Base-by-base conservation (phyloP, 2,888 invertebrate genomes). In the Pherbina coryleti region DNA sequence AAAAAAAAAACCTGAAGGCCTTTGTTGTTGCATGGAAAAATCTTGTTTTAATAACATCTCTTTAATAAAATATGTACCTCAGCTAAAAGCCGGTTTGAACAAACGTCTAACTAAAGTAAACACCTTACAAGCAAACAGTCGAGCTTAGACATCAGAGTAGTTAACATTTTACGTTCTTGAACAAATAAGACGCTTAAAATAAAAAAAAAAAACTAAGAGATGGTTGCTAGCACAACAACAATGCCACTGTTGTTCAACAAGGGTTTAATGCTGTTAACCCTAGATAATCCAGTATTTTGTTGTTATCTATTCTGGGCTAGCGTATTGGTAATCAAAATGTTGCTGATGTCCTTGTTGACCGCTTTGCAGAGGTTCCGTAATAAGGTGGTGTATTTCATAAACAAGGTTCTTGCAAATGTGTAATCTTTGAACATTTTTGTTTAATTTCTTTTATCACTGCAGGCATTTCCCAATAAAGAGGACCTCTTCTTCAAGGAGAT, bases 381-480 rank as follows among this genome's bases (percentile, higher is more conserved):
- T 81, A 89, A 88, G 88, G 91, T 90, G 82, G 81, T 83, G 34
- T 19, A 28, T 28, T 17, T 60, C 8, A 31, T 67, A 17, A 67
- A 34, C 17, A 67, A n/a, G 57, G 60, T 31, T 9, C n/a, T 17
- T 53, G 28, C 28, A 3, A 25, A 70, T 14, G 19, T 9, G 9
- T 28, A 31, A 14, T 70, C n/a, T 2, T 44, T 5, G 19, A 28
- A 51, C 8, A n/a, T 60, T 8, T 60, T 11, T 60, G 2, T 19
- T 53, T 17, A 14, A 62, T 7, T 31, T 66, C n/a, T 9, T 77
- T 34, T 60, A 44, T 79, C 3, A 77, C 80, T 88, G 7, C 84
- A 93, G 92, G 88, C 91, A 19, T 92, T 92, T 83, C 89, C 91
- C 31, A 92, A 91, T 82, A 88, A 90, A 28, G 92, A 92, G 86